Base-by-base conservation (phyloP, 2,113 vertebrate species). In the Hemichromis elongatus region DNA sequence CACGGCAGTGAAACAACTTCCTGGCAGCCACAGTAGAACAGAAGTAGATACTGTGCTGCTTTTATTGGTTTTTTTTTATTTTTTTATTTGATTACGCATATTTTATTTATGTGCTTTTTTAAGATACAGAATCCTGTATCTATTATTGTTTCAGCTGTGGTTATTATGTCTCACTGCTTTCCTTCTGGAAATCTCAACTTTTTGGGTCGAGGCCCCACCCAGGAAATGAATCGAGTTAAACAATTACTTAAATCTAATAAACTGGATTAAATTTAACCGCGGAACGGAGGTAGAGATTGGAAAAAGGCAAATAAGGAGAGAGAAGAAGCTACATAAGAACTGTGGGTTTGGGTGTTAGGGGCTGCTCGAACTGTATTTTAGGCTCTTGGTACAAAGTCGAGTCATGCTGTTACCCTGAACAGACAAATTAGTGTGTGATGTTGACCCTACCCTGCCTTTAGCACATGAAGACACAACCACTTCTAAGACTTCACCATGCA, bases 381-480 rank as follows among this genome's bases (percentile, higher is more conserved):
- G 86, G 78, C 26, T 53, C 42, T 37, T 59, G 35, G 59, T 24
- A 7, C 10, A 12, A 52, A 81, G 78, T 18, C 8, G 8, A 90
- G 77, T 86, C 86, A 77, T 77, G 55, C 8, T 81, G 77, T 89
- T 83, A 66, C 63, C 24, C 54, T 19, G 9, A 73, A 89, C 88
- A 87, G 89, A 68, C n/a, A 11, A 40, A 75, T 68, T 70, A 85
- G 81, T 78, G 86, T 90, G 86, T 81, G 57, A 80, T 56, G 66
- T 35, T 87, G 87, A 92, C 84, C 86, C 82, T 77, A 82, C 45
- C 63, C 83, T 73, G 83, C 53, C 26, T 81, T 75, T n/a, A 86
- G 86, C 81, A 52, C 89, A 86, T 10, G 54, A 42, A 84, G 40
- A 84, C 57, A 63, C 86, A 75, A 79, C 88, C 85, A 90, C 90